A percentile compares a stretch with the other conserved stretches of the same genome.
Conservation (phyloP, 2,113 vertebrate genomes). For the Rousettus leschenaultii region DNA sequence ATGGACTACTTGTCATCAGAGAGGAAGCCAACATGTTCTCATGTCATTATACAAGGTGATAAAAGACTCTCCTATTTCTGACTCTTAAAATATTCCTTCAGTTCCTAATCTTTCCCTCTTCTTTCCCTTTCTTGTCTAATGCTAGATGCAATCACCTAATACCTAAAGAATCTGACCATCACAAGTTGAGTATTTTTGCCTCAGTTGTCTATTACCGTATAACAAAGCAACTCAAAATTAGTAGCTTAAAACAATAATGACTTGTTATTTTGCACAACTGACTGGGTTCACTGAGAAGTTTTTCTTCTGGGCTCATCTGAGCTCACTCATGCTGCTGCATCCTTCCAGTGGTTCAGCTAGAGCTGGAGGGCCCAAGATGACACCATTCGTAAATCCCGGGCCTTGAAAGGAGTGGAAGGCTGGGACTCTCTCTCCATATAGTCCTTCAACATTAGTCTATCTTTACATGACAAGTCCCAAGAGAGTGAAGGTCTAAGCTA, state of each 20-base stretch:
- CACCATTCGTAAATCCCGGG: background rate
- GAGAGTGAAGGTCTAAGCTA: background rate
- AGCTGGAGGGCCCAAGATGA: background rate
- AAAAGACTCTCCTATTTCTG: background rate
- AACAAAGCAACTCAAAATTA: background rate
- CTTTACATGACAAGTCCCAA: background rate
- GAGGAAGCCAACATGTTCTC: background rate
- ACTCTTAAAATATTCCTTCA: background rate
- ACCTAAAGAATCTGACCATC: background rate
- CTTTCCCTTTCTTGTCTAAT: background rate
- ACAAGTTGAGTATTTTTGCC: background rate
- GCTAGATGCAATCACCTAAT: background rate
- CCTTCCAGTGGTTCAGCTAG: too few relatives aligned
- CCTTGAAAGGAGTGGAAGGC: background rate
- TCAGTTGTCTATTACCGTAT: background rate
- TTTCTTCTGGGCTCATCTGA: background rate
- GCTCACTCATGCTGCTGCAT: background rate
- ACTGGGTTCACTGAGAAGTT: background rate
- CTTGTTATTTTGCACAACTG: background rate
- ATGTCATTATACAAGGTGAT: background rate
- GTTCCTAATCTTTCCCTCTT: background rate
- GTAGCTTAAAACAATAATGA: background rate
- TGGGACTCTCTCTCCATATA: background rate
- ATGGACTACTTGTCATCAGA: background rate
- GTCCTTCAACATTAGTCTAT: background rate